phyloP scores from a whole-genome alignment of 1,140 invertebrate species.

The Pseudomyrmex cubaensis region DNA sequence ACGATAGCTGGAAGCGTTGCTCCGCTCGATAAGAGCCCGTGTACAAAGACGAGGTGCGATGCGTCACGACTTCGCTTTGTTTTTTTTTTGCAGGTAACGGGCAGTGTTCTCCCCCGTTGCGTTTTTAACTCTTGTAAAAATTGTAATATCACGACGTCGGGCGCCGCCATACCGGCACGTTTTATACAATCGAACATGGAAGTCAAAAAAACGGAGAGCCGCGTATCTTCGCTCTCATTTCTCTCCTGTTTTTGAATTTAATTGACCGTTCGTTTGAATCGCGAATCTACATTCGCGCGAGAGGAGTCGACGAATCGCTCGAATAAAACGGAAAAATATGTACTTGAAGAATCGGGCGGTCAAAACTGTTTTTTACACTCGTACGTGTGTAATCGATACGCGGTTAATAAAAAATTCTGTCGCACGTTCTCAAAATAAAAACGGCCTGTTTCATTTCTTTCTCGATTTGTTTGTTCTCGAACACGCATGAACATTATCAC shows the following conservation, averaged over 20 bases:
- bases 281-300: neutral
- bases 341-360: neutral
- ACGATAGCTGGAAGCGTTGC: conserved; percentile 65
- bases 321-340: neutral
- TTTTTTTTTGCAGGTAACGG: neutral
- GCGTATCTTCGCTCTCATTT: no score
- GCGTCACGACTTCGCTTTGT: conserved; percentile 5
- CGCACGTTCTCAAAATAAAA: conserved; percentile 29
- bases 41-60: conserved; percentile 65
- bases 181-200: no score
- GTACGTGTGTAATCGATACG: neutral
- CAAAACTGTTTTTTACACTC: conserved; percentile 12
- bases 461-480: conserved; percentile 57
- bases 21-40: conserved; percentile 55
- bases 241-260: neutral
- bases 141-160: no score
- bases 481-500: conserved; percentile 44
- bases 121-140: no score
- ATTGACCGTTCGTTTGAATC: conserved; percentile 18
- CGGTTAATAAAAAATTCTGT: conserved; percentile 31
- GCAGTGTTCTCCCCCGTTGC: no score
- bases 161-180: no score
- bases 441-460: conserved; percentile 15
- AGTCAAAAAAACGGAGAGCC: no score
- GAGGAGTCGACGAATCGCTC: neutral